phyloP scores from a whole-genome alignment of 2,113 vertebrate genomes.

The Oxygymnocypris stewartii region DNA sequence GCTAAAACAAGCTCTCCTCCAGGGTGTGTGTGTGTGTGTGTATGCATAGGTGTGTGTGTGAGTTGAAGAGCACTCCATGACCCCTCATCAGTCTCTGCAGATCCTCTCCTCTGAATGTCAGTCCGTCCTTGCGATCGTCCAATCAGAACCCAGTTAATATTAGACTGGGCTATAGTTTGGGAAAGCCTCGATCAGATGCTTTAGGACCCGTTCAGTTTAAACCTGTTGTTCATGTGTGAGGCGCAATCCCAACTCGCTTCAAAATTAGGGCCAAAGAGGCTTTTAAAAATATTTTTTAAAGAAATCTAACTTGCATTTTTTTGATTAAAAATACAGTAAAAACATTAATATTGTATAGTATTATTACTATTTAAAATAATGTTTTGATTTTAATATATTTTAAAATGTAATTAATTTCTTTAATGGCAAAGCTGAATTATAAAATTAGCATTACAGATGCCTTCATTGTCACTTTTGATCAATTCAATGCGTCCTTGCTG shows the following conservation, averaged over 20 bases:
- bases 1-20: conserved; percentile 51
- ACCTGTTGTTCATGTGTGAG: neutral
- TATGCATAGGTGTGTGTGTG: conserved; percentile 31
- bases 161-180: neutral
- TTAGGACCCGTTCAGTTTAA: neutral
- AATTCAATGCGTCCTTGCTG: neutral
- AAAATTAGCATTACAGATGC: no score
- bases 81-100: conserved; percentile 53
- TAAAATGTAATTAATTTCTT: no score
- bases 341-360: neutral
- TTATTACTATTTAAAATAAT: neutral
- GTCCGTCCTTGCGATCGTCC: conserved; percentile 28
- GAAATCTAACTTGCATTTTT: neutral
- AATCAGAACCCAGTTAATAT: conserved; percentile 29
- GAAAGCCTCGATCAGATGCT: neutral
- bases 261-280: conserved; percentile 26
- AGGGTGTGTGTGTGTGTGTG: conserved; percentile 30
- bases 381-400: no score
- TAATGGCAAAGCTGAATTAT: no score
- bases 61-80: conserved; percentile 41
- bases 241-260: conserved; percentile 3
- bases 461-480: neutral
- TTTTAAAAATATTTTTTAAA: neutral
- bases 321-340: neutral
- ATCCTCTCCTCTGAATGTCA: conserved; percentile 54